Percentiles rank a stretch among this genome's conserved stretches.
Conservation (phyloP, 2,888 invertebrate species). For the Drosophila lacicola region DNA sequence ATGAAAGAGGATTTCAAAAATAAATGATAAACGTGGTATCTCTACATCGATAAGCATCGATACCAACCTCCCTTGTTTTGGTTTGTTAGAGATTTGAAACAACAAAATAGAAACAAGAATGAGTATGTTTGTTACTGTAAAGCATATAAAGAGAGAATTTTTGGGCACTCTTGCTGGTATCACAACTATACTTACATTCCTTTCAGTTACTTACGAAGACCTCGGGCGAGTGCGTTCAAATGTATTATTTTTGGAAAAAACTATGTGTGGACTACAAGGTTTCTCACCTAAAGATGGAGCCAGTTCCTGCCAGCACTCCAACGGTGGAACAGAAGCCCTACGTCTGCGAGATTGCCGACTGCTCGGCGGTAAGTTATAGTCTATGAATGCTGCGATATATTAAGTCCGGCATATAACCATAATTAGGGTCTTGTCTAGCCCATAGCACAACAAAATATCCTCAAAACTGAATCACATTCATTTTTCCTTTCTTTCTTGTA, state of each 20-base stretch:
- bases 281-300: conserved; percentile 88
- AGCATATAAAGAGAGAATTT: too few species aligned
- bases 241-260: conserved; percentile 99
- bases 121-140: too few species aligned
- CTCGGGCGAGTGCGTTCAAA: conserved; percentile 97
- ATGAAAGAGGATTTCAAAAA: too few species aligned
- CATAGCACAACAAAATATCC: conserved; percentile 1
- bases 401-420: conserved; percentile 4
- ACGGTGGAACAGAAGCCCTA: conserved; percentile 83
- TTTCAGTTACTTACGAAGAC: conserved; percentile 92
- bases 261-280: conserved; percentile 96
- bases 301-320: conserved; percentile 53
- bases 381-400: conserved; percentile 17
- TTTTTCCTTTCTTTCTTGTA: conserved; percentile 51
- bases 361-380: conserved; percentile 86
- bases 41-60: too few species aligned
- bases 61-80: too few species aligned
- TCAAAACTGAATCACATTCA: neutral
- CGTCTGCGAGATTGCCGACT: conserved; percentile 88
- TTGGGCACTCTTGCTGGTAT: too few species aligned
- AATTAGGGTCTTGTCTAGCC: conserved; percentile 1
- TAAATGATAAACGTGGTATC: too few species aligned
- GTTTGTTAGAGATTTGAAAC: too few species aligned
- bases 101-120: too few species aligned
- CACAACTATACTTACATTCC: too few species aligned